These are phyloP conservation scores for Drosophila nikananu DNA, from an alignment of 1,140 invertebrate genomes.

Conservation along the genomic window DNA sequence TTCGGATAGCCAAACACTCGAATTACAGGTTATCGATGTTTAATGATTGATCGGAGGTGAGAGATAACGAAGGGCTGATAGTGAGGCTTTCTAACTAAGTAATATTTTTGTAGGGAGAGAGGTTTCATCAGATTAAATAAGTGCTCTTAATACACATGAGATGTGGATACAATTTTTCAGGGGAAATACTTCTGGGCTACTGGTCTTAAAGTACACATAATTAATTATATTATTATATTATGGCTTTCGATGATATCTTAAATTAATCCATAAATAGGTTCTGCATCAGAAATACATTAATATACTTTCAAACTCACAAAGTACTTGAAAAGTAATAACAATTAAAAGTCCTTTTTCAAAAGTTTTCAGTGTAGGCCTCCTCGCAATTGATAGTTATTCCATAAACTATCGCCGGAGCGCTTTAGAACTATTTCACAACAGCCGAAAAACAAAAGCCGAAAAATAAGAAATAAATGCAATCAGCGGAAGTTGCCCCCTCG, in stretches of 20 bases:
- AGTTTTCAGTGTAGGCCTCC: constrained; percentile 37
- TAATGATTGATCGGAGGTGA: constrained; percentile 26
- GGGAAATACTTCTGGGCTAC: no score
- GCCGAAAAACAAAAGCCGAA: constrained; percentile 55
- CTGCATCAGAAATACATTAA: background rate
- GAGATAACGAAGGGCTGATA: constrained; percentile 6
- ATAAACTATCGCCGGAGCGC: constrained; percentile 44
- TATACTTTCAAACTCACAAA: background rate
- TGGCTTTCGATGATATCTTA: no score
- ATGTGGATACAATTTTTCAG: no score
- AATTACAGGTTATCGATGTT: constrained; percentile 19
- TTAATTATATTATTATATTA: no score
- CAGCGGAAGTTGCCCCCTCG: constrained; percentile 42
- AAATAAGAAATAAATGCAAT: constrained; percentile 72
- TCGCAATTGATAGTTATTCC: constrained; percentile 65
- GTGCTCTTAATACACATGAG: background rate
- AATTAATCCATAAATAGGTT: no score
- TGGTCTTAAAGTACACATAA: background rate
- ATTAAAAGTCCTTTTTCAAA: constrained; percentile 4
- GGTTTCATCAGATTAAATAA: background rate
- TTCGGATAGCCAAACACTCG: constrained; percentile 6
- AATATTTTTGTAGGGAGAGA: background rate
- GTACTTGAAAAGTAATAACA: background rate
- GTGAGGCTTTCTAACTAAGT: background rate
- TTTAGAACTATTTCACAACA: constrained; percentile 59